Evolutionary conservation across 1,140 invertebrate genomes (phyloP).

Genomic region (Nephila pilipes): DNA sequence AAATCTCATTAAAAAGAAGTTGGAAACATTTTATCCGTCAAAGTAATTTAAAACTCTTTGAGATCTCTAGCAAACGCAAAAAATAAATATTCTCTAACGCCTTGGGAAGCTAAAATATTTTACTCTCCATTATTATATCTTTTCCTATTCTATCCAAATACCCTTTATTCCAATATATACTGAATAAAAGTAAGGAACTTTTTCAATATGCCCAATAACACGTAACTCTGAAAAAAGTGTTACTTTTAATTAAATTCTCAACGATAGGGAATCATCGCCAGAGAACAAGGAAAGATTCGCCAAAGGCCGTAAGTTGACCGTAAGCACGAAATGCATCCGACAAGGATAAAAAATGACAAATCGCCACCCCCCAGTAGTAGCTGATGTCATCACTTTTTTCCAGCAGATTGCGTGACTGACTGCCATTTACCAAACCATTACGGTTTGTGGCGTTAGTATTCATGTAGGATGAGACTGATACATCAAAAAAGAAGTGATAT

Average conservation of each 20-base stretch:
- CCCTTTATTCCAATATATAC: no score
- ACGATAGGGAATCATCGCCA: not conserved
- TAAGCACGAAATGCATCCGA: conserved; percentile 7
- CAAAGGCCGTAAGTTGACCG: not conserved
- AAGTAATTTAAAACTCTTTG: no score
- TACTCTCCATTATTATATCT: no score
- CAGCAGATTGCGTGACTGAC: conserved; percentile 53
- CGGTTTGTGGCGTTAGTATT: conserved; percentile 63
- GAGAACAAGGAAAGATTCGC: not conserved
- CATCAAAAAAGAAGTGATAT: conserved; percentile 59
- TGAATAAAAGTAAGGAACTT: no score
- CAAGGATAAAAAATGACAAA: conserved; percentile 61
- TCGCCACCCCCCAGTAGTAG: not conserved
- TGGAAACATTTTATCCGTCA: no score
- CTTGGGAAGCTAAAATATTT: no score
- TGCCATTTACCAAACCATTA: conserved; percentile 70
- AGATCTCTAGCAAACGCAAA: no score
- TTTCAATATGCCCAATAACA: no score
- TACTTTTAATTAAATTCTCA: not conserved
- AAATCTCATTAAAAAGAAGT: no score
- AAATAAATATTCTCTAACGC: no score
- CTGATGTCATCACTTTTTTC: conserved; percentile 71
- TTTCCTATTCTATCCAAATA: no score
- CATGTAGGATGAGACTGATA: conserved; percentile 59
- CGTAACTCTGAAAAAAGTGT: not conserved